phyloP scores from a whole-genome alignment of 2,113 vertebrate genomes.

The Nothocercus julius region DNA sequence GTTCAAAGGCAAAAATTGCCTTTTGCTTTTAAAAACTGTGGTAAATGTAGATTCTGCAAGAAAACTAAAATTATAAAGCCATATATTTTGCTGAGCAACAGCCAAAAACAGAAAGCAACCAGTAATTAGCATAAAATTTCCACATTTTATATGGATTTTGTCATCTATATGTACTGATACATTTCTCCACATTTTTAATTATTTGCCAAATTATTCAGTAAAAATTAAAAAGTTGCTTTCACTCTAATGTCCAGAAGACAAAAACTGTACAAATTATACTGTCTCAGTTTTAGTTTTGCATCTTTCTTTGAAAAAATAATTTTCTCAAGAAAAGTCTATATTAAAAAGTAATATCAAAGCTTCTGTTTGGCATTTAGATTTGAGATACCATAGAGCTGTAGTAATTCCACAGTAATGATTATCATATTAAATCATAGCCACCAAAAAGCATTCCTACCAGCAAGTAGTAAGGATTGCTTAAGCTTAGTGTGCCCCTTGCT shows the following conservation, averaged over 20 bases:
- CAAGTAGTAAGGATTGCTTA: not conserved
- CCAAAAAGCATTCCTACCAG: not conserved
- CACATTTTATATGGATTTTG: not conserved
- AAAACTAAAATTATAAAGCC: not conserved
- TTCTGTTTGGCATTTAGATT: not conserved
- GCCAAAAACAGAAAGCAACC: not conserved
- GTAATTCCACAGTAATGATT: not conserved
- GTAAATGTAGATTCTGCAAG: not conserved
- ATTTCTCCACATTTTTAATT: not conserved
- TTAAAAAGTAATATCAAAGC: constrained; percentile 33
- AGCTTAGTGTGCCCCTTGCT: constrained; percentile 14
- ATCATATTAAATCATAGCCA: not conserved
- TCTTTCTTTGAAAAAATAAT: not conserved
- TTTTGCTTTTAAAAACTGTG: not conserved
- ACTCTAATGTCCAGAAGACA: not conserved
- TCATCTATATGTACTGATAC: not conserved
- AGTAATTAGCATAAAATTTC: not conserved
- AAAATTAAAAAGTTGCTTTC: not conserved
- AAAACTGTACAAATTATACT: not conserved
- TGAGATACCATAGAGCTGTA: not conserved
- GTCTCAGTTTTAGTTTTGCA: not conserved
- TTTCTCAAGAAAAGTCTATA: not conserved
- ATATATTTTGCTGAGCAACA: not conserved
- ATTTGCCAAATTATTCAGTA: not conserved
- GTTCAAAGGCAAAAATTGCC: not conserved